These are phyloP conservation scores for Hartigia nigra DNA, from an alignment of 2,888 invertebrate species.

Conservation along the genomic window DNA sequence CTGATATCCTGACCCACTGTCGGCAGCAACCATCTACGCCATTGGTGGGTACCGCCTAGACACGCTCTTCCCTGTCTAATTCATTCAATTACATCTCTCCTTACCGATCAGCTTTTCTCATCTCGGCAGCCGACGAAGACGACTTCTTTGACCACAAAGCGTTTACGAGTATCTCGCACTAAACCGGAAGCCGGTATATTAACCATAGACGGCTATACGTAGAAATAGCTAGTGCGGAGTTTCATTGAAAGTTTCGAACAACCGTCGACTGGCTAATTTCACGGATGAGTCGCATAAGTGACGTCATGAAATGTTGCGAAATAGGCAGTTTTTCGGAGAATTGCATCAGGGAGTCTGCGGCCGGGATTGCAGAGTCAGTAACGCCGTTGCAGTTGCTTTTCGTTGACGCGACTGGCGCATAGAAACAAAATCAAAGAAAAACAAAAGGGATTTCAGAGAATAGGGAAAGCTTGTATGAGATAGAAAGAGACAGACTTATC, in stretches of 20 bases:
- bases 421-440: background rate
- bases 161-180: background rate
- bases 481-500: background rate
- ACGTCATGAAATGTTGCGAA: background rate
- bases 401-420: slow-evolving; percentile 1
- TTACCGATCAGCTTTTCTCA: slow-evolving; percentile 20
- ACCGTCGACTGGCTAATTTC: background rate
- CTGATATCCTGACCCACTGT: slow-evolving; percentile 50
- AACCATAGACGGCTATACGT: background rate
- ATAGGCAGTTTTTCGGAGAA: background rate
- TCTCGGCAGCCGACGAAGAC: background rate
- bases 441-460: background rate
- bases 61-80: slow-evolving; percentile 28
- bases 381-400: background rate
- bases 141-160: background rate
- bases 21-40: slow-evolving; percentile 12
- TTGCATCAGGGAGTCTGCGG: background rate
- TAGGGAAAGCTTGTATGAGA: background rate
- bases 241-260: background rate
- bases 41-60: background rate
- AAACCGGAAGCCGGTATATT: background rate
- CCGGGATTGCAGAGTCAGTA: background rate
- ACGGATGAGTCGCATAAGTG: background rate
- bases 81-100: slow-evolving; percentile 33
- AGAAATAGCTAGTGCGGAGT: background rate